These are phyloP conservation scores for Cremastobaeus sp. DNA, from an alignment of 2,888 invertebrate species.

Conservation along the genomic window DNA sequence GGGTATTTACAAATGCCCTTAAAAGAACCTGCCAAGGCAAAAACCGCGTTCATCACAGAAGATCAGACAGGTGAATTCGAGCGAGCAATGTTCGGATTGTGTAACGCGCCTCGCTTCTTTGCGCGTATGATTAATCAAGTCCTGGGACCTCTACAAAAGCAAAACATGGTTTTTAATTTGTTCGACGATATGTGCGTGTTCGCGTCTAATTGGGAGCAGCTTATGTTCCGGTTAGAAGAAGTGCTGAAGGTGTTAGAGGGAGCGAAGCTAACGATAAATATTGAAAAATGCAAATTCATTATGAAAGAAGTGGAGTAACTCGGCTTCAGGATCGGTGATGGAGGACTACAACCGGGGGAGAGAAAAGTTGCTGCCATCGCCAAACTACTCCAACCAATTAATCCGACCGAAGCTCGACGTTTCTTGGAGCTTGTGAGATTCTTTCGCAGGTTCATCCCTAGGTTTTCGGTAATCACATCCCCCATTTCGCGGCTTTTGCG, in stretches of 20 bases:
- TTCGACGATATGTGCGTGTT: constrained; percentile 7
- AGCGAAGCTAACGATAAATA: background rate
- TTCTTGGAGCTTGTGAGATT: background rate
- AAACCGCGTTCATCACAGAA: background rate
- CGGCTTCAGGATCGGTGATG: background rate
- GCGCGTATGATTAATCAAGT: constrained; percentile 24
- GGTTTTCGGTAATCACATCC: too few species aligned
- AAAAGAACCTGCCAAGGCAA: background rate
- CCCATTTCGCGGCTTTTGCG: background rate
- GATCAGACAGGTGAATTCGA: too few species aligned
- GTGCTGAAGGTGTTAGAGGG: constrained; percentile 2
- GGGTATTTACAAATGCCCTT: background rate
- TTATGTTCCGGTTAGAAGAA: constrained; percentile 1
- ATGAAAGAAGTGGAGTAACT: background rate
- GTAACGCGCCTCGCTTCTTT: constrained; percentile 35
- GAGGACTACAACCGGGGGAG: background rate
- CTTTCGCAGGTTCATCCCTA: background rate
- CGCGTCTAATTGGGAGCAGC: constrained; percentile 2
- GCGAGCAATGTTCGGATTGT: constrained; percentile 35
- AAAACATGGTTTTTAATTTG: constrained; percentile 6
- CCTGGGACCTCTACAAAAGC: background rate
- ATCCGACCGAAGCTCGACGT: background rate
- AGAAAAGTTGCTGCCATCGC: background rate
- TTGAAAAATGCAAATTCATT: background rate
- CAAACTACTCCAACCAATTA: background rate